Conservation (phyloP, 2,888 invertebrate genomes). For the Ophraella communa region DNA sequence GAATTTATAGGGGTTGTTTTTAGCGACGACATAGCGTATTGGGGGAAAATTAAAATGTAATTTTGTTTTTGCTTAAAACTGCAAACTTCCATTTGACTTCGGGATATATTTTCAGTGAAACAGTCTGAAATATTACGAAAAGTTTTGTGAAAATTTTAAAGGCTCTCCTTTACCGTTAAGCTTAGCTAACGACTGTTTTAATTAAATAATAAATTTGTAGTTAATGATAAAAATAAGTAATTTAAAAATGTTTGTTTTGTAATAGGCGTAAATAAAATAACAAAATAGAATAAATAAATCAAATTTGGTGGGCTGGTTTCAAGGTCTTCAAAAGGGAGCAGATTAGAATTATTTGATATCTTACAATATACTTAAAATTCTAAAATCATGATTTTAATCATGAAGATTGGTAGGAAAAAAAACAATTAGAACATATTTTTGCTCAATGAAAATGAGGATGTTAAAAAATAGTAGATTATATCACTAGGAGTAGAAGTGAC, state of each 20-base stretch:
- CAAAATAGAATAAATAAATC: no score
- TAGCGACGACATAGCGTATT: constrained; percentile 47
- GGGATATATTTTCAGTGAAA: constrained; percentile 39
- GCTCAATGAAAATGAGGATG: no score
- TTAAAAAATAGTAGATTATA: no score
- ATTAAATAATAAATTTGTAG: constrained; percentile 23
- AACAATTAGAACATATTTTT: no score
- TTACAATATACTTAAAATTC: no score
- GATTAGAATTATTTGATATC: no score
- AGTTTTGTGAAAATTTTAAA: constrained; percentile 14
- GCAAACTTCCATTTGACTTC: constrained; percentile 36
- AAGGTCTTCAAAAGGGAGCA: no score
- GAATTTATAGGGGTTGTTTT: constrained; percentile 41
- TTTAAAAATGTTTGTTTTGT: not conserved
- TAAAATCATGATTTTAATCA: no score
- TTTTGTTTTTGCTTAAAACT: constrained; percentile 47
- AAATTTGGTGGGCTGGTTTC: no score
- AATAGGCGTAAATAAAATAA: not conserved
- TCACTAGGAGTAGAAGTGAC: no score
- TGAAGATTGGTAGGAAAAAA: no score
- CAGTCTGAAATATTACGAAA: constrained; percentile 37
- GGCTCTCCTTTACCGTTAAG: constrained; percentile 5
- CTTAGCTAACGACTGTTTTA: constrained; percentile 9
- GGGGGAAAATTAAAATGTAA: constrained; percentile 49
- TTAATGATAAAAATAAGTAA: not conserved